phyloP scores from a whole-genome alignment of 2,113 vertebrate genomes.

The Crotalus viridis region DNA sequence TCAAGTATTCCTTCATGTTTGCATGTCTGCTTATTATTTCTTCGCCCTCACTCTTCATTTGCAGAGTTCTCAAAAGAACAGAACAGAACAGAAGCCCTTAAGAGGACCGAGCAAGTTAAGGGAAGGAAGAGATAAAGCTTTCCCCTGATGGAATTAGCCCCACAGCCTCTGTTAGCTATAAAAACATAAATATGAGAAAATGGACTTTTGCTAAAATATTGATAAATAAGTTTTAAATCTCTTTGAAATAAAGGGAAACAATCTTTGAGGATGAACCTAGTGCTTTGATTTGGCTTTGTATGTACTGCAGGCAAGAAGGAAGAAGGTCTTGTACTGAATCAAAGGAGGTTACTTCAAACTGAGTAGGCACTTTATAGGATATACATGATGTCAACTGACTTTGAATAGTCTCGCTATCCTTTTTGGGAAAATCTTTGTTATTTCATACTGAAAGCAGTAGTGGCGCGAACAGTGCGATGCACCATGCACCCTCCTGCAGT shows the following conservation, averaged over 20 bases:
- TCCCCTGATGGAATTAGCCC: background rate
- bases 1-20: background rate
- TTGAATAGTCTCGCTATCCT: background rate
- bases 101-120: slow-evolving; percentile 19
- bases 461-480: too few species aligned
- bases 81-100: slow-evolving; percentile 16
- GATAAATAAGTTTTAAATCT: slow-evolving; percentile 16
- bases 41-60: slow-evolving; percentile 11
- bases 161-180: accelerated
- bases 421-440: background rate
- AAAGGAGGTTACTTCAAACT: background rate
- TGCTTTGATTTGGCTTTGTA: background rate
- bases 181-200: slow-evolving; percentile 8
- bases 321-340: background rate
- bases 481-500: too few species aligned
- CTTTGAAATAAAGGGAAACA: background rate
- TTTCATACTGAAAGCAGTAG: background rate
- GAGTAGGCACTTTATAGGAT: background rate
- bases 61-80: slow-evolving; percentile 12
- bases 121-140: background rate
- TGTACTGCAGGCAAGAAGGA: background rate
- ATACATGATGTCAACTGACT: background rate
- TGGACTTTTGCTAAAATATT: background rate
- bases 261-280: background rate
- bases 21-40: background rate